Percentiles rank a stretch among this genome's conserved stretches.
Evolutionary conservation across 2,888 invertebrate species (phyloP).

Genomic region (Platycheirus rosarum): DNA sequence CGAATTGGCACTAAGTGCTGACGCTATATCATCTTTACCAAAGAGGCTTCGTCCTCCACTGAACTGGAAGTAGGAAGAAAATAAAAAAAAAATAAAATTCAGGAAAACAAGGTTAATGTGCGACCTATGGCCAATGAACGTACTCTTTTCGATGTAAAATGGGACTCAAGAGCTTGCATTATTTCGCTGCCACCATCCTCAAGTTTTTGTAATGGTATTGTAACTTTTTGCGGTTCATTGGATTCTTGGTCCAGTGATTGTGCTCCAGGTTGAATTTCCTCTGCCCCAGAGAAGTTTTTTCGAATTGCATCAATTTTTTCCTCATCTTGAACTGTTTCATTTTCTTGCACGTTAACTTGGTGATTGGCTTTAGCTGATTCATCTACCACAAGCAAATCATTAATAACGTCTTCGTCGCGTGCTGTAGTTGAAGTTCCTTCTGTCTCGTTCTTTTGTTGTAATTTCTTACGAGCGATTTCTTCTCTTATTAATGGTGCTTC

Average conservation of each 20-base stretch:
- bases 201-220: constrained; percentile 83
- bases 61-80: constrained; percentile 75
- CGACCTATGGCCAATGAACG: constrained; percentile 70
- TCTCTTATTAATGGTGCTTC: constrained; percentile 81
- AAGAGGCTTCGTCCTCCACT: constrained; percentile 83
- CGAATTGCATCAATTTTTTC: constrained; percentile 84
- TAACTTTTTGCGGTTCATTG: constrained; percentile 84
- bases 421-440: constrained; percentile 51
- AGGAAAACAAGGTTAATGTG: constrained; percentile 21
- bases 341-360: constrained; percentile 79
- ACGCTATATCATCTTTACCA: constrained; percentile 84
- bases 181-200: constrained; percentile 84
- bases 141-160: constrained; percentile 79
- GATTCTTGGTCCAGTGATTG: constrained; percentile 75
- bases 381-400: constrained; percentile 76
- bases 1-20: constrained; percentile 86
- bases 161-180: constrained; percentile 85
- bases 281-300: constrained; percentile 83
- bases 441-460: constrained; percentile 77
- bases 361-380: constrained; percentile 75
- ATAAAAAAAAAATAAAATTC: constrained; percentile 30
- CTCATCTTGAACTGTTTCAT: constrained; percentile 82
- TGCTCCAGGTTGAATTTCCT: constrained; percentile 82
- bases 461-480: constrained; percentile 78
- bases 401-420: constrained; percentile 75